Percentiles rank a stretch among this genome's conserved stretches.
These are phyloP conservation scores for Dendroctonus valens DNA, from an alignment of 1,140 invertebrate genomes.

Conservation along the genomic window DNA sequence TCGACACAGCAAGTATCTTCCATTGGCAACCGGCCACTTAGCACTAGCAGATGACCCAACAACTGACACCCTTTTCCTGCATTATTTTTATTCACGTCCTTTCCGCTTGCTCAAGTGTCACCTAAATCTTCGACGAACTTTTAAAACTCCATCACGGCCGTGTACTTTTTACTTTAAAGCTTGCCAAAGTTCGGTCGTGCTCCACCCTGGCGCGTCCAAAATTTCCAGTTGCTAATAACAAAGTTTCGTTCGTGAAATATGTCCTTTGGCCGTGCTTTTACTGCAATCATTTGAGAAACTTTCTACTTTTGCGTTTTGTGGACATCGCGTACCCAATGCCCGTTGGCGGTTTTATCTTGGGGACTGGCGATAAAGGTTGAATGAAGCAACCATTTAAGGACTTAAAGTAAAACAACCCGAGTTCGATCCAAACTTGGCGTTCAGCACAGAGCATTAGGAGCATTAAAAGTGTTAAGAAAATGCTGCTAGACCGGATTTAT, in stretches of 20 bases:
- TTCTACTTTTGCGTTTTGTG: slow-evolving; percentile 13
- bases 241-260: slow-evolving; percentile 22
- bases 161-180: slow-evolving; percentile 7
- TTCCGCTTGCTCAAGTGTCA: no score
- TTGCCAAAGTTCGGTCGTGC: not conserved
- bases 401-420: no score
- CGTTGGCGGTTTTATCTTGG: slow-evolving; percentile 2
- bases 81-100: no score
- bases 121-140: not conserved
- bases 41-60: no score
- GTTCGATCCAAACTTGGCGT: no score
- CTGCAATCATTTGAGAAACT: slow-evolving; percentile 17
- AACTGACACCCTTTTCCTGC: no score
- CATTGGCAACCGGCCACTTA: no score
- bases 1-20: no score
- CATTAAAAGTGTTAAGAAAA: no score
- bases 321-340: slow-evolving; percentile 19
- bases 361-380: not conserved
- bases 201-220: not conserved
- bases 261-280: slow-evolving; percentile 22
- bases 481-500: no score
- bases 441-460: no score
- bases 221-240: slow-evolving; percentile 22
- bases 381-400: no score
- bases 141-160: not conserved